A percentile compares a stretch with the other conserved stretches of the same genome.
phyloP scores from a whole-genome alignment of 2,113 vertebrate genomes.

The Ictalurus furcatus region DNA sequence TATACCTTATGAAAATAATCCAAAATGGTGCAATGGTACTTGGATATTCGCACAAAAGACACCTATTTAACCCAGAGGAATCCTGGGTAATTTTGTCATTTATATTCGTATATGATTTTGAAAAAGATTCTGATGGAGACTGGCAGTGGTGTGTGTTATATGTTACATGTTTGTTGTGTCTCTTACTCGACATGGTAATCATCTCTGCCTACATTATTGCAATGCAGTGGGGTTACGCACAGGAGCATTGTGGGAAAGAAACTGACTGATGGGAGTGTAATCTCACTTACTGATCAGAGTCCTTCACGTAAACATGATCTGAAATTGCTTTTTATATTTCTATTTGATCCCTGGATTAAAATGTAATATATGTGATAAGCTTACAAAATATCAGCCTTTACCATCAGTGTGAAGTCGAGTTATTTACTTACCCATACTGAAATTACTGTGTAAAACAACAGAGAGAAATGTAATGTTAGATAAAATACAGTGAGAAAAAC shows the following conservation, averaged over 20 bases:
- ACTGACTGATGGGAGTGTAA: neutral
- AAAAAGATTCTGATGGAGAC: neutral
- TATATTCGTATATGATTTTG: no score
- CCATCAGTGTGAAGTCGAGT: neutral
- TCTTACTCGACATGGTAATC: neutral
- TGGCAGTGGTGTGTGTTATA: no score
- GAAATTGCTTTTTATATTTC: neutral
- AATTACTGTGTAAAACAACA: neutral
- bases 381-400: neutral
- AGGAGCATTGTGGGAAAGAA: conserved; percentile 10
- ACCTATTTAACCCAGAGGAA: no score
- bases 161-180: neutral
- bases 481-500: neutral
- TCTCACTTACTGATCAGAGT: neutral
- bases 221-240: neutral
- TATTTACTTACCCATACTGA: neutral
- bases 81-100: no score
- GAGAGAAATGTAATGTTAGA: conserved; percentile 13
- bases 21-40: neutral
- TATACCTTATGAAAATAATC: no score
- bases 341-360: neutral
- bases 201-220: neutral
- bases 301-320: neutral
- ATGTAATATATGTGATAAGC: neutral
- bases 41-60: neutral